Conservation (phyloP, 2,888 invertebrate genomes). For the Eucera pruinosa region DNA sequence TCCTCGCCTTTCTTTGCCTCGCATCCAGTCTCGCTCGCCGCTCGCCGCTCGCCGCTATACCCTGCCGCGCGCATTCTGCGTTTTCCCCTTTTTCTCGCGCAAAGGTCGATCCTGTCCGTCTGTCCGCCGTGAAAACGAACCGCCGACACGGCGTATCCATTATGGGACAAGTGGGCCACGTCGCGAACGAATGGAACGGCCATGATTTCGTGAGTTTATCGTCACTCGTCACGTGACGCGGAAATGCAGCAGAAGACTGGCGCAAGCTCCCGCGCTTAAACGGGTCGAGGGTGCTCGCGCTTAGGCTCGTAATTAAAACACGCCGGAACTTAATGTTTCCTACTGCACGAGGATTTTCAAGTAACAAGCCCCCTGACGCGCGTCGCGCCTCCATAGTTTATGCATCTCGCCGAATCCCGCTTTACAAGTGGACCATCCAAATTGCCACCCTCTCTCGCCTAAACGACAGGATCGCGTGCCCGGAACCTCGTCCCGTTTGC, state of each 20-base stretch:
- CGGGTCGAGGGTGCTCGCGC: constrained; percentile 68
- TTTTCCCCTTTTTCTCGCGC: not conserved
- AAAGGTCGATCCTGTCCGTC: constrained; percentile 43
- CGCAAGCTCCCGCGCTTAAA: constrained; percentile 61
- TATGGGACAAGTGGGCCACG: constrained; percentile 56
- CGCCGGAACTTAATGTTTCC: constrained; percentile 73
- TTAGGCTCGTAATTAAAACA: constrained; percentile 74
- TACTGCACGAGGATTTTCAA: constrained; percentile 51
- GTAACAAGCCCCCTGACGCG: constrained; percentile 53
- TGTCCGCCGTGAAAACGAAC: constrained; percentile 33
- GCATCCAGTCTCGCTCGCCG: not conserved
- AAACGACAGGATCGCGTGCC: too few species aligned
- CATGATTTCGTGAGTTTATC: constrained; percentile 67
- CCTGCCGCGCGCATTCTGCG: too few species aligned
- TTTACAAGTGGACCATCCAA: not conserved
- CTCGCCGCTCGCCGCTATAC: too few species aligned
- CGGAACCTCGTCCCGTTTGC: too few species aligned
- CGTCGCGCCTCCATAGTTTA: not conserved
- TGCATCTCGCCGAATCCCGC: not conserved
- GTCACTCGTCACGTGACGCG: constrained; percentile 64
- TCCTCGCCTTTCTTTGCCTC: constrained; percentile 10
- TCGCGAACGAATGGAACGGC: constrained; percentile 64
- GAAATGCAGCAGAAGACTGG: constrained; percentile 61
- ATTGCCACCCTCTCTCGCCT: not conserved
- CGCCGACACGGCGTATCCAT: constrained; percentile 56